Base-by-base conservation (phyloP, 2,113 vertebrate species). In the Oncorhynchus masou region DNA sequence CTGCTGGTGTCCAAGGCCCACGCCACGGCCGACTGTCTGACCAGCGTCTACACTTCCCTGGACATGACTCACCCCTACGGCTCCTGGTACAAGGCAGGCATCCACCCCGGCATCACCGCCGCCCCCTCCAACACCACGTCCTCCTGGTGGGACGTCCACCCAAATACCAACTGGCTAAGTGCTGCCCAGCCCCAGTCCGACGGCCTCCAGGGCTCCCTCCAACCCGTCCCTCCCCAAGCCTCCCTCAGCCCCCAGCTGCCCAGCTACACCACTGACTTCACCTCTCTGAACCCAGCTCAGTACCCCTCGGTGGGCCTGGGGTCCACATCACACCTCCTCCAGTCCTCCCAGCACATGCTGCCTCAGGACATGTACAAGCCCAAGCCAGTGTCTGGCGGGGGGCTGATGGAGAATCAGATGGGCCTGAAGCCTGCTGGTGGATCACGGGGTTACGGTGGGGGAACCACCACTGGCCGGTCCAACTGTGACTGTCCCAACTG, bases 101-200 rank as follows among this genome's bases (percentile, higher is more conserved):
- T 98, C 81, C 95, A 96, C 19, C 95, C 96, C 5, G 95, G 95
- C 77, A 95, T 98, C 73, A 97, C 96, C 16, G 90, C 95, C 29
- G 94, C 95, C 29, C 95, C 96, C 0, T 92, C 95, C 20, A 96
- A 95, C 11, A 87, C 96, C 2, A 94, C 96, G 0, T 92, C 95
- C 22, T 95, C 96, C 80, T 99, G 96, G 96, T 99, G 97, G 97
- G 96, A 98, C 24, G 94, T 98, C 83, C 97, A 97, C 79, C 94
- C 97, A 49, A 96, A 95, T 73, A 94, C 95, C 83, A 96, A 96
- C 79, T 98, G 97, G 96, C 85, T 99, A 79, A 96, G 96, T 34
- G 91, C 93, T 0, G 86, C 90, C 5, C 96, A 97, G 82, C 75
- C 93, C 20, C 96, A 97, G 77, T 54, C 92, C 0, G 96, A 97